A percentile compares a stretch with the other conserved stretches of the same genome.
Conservation (phyloP, 2,113 vertebrate species). For the Oxyruncus cristatus region DNA sequence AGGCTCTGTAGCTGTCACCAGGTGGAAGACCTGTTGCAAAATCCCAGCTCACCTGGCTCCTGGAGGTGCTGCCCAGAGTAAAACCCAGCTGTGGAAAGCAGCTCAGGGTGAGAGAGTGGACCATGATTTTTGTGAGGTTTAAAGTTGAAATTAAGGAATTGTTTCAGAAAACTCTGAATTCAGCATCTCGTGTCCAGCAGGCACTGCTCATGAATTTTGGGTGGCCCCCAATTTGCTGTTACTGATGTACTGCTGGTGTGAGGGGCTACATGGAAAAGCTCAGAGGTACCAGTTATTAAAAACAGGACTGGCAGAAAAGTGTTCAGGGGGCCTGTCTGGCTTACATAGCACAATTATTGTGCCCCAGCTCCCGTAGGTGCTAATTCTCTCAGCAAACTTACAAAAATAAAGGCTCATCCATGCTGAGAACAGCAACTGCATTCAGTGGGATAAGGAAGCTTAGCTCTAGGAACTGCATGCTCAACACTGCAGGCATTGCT, state of each 20-base stretch:
- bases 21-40: not conserved
- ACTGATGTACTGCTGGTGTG: not conserved
- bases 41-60: not conserved
- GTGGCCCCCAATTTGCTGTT: not conserved
- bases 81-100: not conserved
- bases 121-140: not conserved
- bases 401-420: constrained; percentile 61
- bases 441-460: constrained; percentile 18
- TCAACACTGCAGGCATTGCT: constrained; percentile 29
- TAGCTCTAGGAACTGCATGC: not conserved
- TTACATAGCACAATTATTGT: not conserved
- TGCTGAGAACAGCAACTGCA: constrained; percentile 52
- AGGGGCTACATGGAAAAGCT: not conserved
- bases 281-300: not conserved
- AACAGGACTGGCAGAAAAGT: not conserved
- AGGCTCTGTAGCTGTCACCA: not conserved
- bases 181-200: not conserved
- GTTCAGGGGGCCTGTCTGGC: constrained; percentile 6
- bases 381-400: constrained; percentile 66
- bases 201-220: not conserved
- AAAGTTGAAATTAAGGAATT: not conserved
- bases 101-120: not conserved
- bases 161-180: not conserved
- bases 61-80: not conserved
- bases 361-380: constrained; percentile 11